Percentiles rank a stretch among this genome's conserved stretches.
phyloP scores from a whole-genome alignment of 1,140 invertebrate species.

The Ptiloglossa arizonensis region DNA sequence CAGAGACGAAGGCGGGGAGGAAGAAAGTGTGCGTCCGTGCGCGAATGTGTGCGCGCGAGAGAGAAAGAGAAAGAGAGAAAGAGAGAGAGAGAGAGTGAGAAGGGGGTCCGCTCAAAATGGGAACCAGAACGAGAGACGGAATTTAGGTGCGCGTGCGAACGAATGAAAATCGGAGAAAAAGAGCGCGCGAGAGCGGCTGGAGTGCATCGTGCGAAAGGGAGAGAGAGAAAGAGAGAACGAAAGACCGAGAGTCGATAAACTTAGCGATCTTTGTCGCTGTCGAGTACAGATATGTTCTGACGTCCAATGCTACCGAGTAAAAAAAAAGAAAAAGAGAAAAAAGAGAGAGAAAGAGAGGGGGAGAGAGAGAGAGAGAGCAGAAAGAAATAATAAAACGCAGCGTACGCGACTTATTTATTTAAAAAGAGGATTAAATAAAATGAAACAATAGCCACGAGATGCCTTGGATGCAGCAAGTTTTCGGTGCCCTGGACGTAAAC shows the following conservation, averaged over 20 bases:
- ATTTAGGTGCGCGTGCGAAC: not conserved
- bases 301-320: conserved; percentile 74
- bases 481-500: conserved; percentile 68
- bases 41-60: not conserved
- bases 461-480: conserved; percentile 77
- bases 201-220: conserved; percentile 18
- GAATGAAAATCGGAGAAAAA: not conserved
- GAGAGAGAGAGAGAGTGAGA: conserved; percentile 15
- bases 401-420: conserved; percentile 75
- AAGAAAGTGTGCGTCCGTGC: not conserved
- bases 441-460: conserved; percentile 79
- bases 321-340: conserved; percentile 29
- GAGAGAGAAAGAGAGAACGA: not conserved
- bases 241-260: conserved; percentile 24
- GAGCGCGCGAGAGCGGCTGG: not conserved
- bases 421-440: conserved; percentile 68
- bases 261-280: conserved; percentile 65
- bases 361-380: too few species aligned
- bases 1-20: not conserved
- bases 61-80: conserved; percentile 24
- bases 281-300: conserved; percentile 65
- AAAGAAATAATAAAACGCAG: too few species aligned
- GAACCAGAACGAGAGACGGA: not conserved
- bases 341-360: too few species aligned
- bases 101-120: not conserved